Percentiles rank a stretch among this genome's conserved stretches.
Evolutionary conservation across 1,140 invertebrate species (phyloP).

Genomic region (fruit fly (Drosophila melanogaster)): Release_6_plus_ISO1_MT NC_004354.4:4950001-4950500

Average conservation of each 20-base stretch:
- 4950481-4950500: constrained; percentile 91
- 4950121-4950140: constrained; percentile 95
- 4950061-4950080: constrained; percentile 88
- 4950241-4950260: constrained; percentile 15
- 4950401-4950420: too few relatives aligned
- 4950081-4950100: constrained; percentile 90
- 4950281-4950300: background rate
- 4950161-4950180: constrained; percentile 94
- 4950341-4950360: background rate
- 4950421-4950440: too few relatives aligned
- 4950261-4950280: constrained; percentile 24
- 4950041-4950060: constrained; percentile 90
- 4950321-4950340: background rate
- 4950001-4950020: constrained; percentile 94
- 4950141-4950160: constrained; percentile 93
- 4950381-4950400: background rate
- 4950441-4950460: background rate
- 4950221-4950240: background rate
- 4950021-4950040: constrained; percentile 93
- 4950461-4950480: constrained; percentile 89
- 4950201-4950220: constrained; percentile 21
- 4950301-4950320: constrained; percentile 11
- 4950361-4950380: background rate
- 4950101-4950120: constrained; percentile 94
- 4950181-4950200: constrained; percentile 92